Evolutionary conservation across 2,797 vertebrate genomes (phyloP).

Genomic region (Pseudochromis fuscus): DNA sequence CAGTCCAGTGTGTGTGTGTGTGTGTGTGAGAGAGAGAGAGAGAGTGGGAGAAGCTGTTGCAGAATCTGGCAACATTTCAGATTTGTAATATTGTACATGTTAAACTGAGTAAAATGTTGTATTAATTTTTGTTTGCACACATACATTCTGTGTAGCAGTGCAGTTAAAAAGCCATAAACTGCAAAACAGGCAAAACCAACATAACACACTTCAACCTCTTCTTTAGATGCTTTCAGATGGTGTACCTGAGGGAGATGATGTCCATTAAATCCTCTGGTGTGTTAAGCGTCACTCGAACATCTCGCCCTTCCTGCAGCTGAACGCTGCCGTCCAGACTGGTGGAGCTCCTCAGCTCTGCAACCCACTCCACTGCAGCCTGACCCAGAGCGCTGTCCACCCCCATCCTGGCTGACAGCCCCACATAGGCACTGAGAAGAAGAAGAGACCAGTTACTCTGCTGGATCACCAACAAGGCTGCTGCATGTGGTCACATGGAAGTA

Average conservation of each 20-base stretch:
- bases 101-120: neutral
- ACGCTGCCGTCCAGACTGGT: slow-evolving; percentile 88
- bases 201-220: too few relatives aligned
- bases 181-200: too few relatives aligned
- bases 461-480: neutral
- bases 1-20: too few relatives aligned
- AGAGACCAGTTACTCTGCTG: slow-evolving; percentile 21
- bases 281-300: slow-evolving; percentile 87
- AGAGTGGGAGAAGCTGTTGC: too few relatives aligned
- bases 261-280: slow-evolving; percentile 89
- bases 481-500: slow-evolving; percentile 49
- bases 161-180: too few relatives aligned
- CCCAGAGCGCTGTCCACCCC: slow-evolving; percentile 85
- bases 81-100: neutral
- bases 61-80: too few relatives aligned
- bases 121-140: neutral
- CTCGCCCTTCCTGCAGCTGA: slow-evolving; percentile 87
- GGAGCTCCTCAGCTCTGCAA: slow-evolving; percentile 82
- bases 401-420: slow-evolving; percentile 86
- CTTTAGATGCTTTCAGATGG: neutral
- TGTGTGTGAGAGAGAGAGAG: too few relatives aligned
- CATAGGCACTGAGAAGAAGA: slow-evolving; percentile 79
- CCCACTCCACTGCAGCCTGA: slow-evolving; percentile 87
- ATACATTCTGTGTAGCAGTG: too few relatives aligned
- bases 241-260: slow-evolving; percentile 86